These are phyloP conservation scores for Aspidiotus destructor DNA, from an alignment of 2,888 invertebrate genomes.

Conservation along the genomic window DNA sequence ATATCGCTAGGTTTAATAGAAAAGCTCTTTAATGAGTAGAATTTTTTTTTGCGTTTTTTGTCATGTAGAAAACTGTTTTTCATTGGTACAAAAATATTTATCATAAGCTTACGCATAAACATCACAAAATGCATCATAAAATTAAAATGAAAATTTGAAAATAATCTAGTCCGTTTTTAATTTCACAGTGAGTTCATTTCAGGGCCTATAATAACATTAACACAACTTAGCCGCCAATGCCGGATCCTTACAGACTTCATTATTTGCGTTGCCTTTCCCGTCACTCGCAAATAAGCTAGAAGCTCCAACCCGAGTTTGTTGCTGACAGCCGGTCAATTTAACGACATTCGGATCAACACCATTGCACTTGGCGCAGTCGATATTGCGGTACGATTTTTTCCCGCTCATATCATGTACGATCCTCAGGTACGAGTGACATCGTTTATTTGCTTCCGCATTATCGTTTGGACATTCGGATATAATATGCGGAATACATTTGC, in stretches of 20 bases:
- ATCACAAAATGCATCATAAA: background rate
- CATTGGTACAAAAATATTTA: no score
- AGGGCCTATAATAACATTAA: background rate
- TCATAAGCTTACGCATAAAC: no score
- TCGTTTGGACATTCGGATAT: conserved; percentile 41
- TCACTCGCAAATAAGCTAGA: conserved; percentile 11
- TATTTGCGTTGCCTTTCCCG: background rate
- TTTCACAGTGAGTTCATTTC: background rate
- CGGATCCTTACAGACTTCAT: conserved; percentile 1
- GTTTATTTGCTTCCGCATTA: conserved; percentile 38
- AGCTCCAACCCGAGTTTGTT: background rate
- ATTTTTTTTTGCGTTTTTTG: no score
- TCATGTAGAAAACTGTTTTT: no score
- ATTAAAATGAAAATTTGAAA: background rate
- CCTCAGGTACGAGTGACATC: conserved; percentile 44
- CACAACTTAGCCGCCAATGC: conserved; percentile 19
- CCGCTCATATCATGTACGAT: conserved; percentile 41
- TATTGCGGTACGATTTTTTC: conserved; percentile 42
- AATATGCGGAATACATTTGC: conserved; percentile 41
- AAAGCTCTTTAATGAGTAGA: no score
- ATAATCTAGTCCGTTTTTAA: background rate
- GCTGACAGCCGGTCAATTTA: conserved; percentile 15
- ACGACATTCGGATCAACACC: background rate
- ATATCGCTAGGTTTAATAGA: no score
- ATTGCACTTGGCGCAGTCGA: conserved; percentile 46